Evolutionary conservation across 2,888 invertebrate species (phyloP).

Genomic region (Steinernema hermaphroditum): DNA sequence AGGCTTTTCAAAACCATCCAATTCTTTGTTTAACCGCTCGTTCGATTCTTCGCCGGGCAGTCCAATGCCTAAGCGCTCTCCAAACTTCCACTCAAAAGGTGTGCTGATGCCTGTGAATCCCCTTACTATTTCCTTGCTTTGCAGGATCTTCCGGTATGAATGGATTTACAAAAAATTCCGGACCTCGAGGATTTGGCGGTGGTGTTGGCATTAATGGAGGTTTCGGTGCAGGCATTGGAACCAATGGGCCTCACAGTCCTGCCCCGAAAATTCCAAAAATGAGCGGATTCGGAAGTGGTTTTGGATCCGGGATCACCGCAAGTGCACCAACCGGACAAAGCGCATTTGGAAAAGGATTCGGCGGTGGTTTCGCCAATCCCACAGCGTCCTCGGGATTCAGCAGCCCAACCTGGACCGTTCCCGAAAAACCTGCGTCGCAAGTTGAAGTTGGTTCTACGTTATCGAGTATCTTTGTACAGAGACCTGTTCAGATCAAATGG

Average conservation of each 20-base stretch:
- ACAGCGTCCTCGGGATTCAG: neutral
- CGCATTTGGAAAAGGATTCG: neutral
- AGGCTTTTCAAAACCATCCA: neutral
- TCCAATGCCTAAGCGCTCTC: neutral
- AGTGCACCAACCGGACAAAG: neutral
- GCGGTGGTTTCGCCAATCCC: neutral
- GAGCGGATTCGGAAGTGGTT: no score
- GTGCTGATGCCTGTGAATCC: neutral
- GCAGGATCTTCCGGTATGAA: neutral
- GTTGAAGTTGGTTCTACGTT: neutral
- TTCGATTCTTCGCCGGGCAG: neutral
- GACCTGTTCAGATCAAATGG: neutral
- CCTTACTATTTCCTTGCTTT: neutral
- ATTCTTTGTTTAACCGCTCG: neutral
- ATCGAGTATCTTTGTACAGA: neutral
- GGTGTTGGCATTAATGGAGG: neutral
- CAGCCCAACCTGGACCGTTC: neutral
- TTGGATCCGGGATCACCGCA: no score
- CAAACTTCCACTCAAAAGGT: neutral
- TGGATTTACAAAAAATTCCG: neutral
- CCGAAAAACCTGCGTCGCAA: neutral
- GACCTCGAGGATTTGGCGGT: slow-evolving; percentile 3
- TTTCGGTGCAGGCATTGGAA: slow-evolving; percentile 9
- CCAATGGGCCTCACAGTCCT: neutral
- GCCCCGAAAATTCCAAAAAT: no score